phyloP scores from a whole-genome alignment of 2,888 invertebrate genomes.

The Polietes domitor region DNA sequence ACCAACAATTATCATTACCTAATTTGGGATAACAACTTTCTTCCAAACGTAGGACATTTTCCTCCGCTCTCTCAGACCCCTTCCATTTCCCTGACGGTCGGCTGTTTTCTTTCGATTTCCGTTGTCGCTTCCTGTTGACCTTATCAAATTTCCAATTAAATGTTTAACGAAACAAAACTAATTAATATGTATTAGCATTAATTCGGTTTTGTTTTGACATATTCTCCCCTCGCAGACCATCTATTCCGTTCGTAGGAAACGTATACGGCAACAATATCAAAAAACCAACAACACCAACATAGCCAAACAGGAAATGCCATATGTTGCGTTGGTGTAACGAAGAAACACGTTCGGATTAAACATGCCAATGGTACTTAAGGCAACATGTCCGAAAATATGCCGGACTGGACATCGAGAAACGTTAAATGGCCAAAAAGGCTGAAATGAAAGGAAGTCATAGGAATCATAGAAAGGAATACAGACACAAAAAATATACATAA shows the following conservation, averaged over 20 bases:
- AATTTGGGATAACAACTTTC: no score
- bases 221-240: background rate
- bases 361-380: slow-evolving; percentile 20
- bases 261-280: no score
- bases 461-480: slow-evolving; percentile 20
- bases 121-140: slow-evolving; percentile 25
- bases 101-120: slow-evolving; percentile 5
- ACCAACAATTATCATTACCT: no score
- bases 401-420: slow-evolving; percentile 10
- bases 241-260: no score
- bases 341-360: slow-evolving; percentile 40
- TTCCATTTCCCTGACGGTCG: no score
- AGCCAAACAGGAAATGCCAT: background rate
- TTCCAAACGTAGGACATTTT: no score
- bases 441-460: background rate
- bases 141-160: slow-evolving; percentile 56
- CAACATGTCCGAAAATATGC: background rate
- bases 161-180: slow-evolving; percentile 53
- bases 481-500: slow-evolving; percentile 6
- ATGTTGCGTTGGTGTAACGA: slow-evolving; percentile 12
- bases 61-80: background rate
- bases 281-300: no score
- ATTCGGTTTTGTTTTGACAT: background rate
- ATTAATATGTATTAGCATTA: slow-evolving; percentile 53
- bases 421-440: no score